Base-by-base conservation (phyloP, 1,140 invertebrate species). In the Tyrophagus putrescentiae region DNA sequence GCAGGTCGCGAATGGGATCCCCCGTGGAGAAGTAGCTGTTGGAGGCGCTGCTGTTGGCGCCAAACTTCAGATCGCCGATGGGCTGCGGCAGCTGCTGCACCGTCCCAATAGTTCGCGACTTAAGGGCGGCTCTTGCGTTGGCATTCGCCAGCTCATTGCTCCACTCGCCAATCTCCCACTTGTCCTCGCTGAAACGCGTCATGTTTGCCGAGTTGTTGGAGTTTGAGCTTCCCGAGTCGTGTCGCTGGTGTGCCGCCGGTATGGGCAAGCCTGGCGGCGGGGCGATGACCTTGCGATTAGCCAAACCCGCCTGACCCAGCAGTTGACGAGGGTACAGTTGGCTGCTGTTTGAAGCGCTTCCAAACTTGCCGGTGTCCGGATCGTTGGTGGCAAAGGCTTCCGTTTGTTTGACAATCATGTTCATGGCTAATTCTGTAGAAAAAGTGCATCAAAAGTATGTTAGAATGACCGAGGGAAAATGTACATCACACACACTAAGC, bases 121-220 rank as follows among this genome's bases (percentile, higher is more conserved):
- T n/a, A n/a, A n/a, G n/a, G n/a, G n/a, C n/a, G 18, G 41, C 25
- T 42, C 41, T 23, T 42, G 1, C 41, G 18, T 42, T 42, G 18
- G 41, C 18, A 21, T 54, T 31, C 25, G 25, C 3, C 11, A 54
- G 31, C n/a, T 54, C 52, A 54, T 54, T 54, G 39, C 52, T 54
- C 52, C 52, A 54, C 39, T 54, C 52, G 21, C 52, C 52, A 27
- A 54, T 54, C 39, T 54, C 52, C 52, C 52, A 54, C 39, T 54
- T 54, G 39, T 54, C 52, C 18, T 54, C 52, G 13, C 13, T 54
- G 21, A 39, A 39, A 21, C 13, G 21, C 13, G 13, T 39, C 23
- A 25, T 48, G 23, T 18, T 6, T 48, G 23, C 45, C 7, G 45
- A n/a, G n/a, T n/a, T n/a, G n/a, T 7, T 48, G 45, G 18, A 7